Conservation (phyloP, 2,113 vertebrate species). For the Ifrita kowaldi region DNA sequence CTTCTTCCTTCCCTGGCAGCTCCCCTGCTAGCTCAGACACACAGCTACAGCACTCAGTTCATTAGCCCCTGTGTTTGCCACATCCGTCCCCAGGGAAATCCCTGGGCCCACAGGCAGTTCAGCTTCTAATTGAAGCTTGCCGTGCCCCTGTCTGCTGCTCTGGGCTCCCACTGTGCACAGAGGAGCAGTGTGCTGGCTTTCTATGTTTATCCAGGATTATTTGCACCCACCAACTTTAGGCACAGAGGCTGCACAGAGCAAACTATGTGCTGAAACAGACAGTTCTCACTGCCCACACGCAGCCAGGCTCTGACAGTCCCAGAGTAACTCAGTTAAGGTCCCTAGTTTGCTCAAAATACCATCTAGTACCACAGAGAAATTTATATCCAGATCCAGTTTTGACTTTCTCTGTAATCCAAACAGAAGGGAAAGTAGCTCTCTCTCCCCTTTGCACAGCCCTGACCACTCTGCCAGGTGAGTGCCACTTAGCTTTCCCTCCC, state of each 20-base stretch:
- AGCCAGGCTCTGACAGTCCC: neutral
- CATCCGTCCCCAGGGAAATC: conserved; percentile 61
- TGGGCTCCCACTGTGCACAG: neutral
- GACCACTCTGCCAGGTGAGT: neutral
- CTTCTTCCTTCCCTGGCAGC: conserved; percentile 27
- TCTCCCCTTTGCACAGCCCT: neutral
- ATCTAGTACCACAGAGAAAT: neutral
- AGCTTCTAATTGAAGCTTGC: neutral
- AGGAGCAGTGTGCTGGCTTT: neutral
- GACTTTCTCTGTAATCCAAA: neutral
- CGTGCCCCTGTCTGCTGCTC: neutral
- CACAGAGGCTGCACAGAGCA: neutral
- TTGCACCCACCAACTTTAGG: neutral
- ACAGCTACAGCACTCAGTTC: neutral
- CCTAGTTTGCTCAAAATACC: neutral
- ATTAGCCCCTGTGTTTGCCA: neutral
- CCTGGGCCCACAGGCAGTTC: neutral
- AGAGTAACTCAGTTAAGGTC: neutral
- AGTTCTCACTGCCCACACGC: rapidly evolving
- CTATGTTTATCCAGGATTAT: neutral
- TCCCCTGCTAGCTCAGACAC: neutral
- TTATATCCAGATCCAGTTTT: neutral
- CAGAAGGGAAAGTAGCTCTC: neutral
- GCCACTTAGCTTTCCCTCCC: neutral
- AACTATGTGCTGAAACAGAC: neutral